A percentile compares a stretch with the other conserved stretches of the same genome.
Evolutionary conservation across 2,888 invertebrate genomes (phyloP).

Genomic region (Cynaeus angustus): DNA sequence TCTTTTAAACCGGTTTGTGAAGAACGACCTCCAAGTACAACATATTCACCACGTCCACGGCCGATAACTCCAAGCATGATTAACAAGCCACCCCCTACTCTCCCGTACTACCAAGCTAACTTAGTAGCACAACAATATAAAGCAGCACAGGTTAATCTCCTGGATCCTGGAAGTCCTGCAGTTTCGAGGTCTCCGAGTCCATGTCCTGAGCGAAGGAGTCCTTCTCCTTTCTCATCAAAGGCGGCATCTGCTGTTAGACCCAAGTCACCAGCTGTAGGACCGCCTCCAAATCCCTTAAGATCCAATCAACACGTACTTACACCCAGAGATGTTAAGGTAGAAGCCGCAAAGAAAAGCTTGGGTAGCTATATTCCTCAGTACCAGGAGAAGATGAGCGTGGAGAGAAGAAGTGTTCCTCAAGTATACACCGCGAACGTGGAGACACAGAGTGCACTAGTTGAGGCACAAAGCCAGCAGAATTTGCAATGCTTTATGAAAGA

Average conservation of each 20-base stretch:
- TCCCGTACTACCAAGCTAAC: slow-evolving; percentile 87
- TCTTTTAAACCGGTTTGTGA: slow-evolving; percentile 79
- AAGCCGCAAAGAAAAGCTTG: slow-evolving; percentile 65
- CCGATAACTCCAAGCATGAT: slow-evolving; percentile 82
- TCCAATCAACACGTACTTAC: slow-evolving; percentile 62
- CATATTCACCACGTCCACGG: slow-evolving; percentile 74
- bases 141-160: slow-evolving; percentile 76
- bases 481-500: not conserved
- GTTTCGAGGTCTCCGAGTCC: slow-evolving; percentile 80
- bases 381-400: slow-evolving; percentile 55
- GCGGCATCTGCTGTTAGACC: slow-evolving; percentile 71
- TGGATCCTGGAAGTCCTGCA: slow-evolving; percentile 77
- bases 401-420: slow-evolving; percentile 2
- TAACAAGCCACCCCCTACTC: slow-evolving; percentile 83
- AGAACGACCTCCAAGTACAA: slow-evolving; percentile 70
- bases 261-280: slow-evolving; percentile 82
- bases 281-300: slow-evolving; percentile 79
- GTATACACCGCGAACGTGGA: slow-evolving; percentile 12
- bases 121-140: slow-evolving; percentile 80
- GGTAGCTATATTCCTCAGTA: slow-evolving; percentile 66
- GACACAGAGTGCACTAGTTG: slow-evolving; percentile 51
- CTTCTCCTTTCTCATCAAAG: slow-evolving; percentile 65
- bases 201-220: slow-evolving; percentile 68
- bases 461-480: slow-evolving; percentile 63
- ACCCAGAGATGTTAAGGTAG: slow-evolving; percentile 58